Conservation (phyloP, 2,113 vertebrate species). For the Ibidorhyncha struthersii region DNA sequence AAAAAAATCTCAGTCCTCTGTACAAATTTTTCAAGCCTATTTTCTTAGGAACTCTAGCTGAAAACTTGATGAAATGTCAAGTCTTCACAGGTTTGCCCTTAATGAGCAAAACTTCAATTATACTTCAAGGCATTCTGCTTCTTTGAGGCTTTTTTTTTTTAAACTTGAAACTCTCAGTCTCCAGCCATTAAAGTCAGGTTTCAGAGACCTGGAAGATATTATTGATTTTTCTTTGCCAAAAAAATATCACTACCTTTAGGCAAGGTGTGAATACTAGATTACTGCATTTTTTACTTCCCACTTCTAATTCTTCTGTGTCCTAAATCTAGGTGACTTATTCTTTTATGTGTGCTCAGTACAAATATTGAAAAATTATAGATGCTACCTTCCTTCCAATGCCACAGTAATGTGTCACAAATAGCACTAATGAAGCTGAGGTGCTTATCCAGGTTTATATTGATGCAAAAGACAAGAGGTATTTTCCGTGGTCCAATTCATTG, state of each 20-base stretch:
- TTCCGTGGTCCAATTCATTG: not conserved
- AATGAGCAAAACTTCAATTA: conserved; percentile 60
- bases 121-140: conserved; percentile 45
- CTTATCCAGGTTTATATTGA: not conserved
- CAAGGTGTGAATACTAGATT: not conserved
- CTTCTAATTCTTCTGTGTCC: not conserved
- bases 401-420: not conserved
- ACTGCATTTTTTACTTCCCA: not conserved
- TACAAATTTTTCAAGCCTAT: not conserved
- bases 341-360: not conserved
- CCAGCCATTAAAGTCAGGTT: not conserved
- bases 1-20: not conserved
- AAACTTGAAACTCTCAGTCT: not conserved
- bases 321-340: not conserved
- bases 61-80: conserved; percentile 35
- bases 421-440: not conserved
- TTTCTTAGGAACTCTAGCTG: conserved; percentile 6
- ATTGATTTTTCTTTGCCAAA: not conserved
- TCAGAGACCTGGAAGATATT: conserved; percentile 13
- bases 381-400: not conserved
- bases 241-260: not conserved
- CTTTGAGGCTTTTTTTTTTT: not conserved
- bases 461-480: not conserved
- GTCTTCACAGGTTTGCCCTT: conserved; percentile 21
- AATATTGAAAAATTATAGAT: not conserved